Evolutionary conservation across 2,797 vertebrate species (phyloP), one percentile per base, ranked within the genome.

Genomic region (Alosa sapidissima): DNA sequence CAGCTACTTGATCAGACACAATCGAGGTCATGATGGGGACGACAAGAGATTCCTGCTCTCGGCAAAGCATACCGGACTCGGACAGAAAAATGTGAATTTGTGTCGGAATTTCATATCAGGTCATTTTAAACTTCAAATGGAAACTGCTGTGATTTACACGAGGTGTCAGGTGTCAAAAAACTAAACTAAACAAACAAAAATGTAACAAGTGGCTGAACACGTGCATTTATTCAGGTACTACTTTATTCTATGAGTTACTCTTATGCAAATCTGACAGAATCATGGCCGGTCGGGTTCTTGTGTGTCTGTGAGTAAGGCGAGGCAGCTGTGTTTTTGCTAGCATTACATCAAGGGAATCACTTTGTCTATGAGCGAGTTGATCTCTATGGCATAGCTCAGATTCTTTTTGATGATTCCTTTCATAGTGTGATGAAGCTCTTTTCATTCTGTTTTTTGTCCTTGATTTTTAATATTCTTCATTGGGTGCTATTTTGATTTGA

Each of bases 151-250:
- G 94, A 95, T 93, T 93, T 91, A 91, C 2, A 78, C 41, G 21
- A 78, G 72, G 72, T 47, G 72, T 78, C 21, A 78, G 72, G 41
- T 47, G 47, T n/a, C 41, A 47, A 47, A 24, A 83, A 83, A 49
- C 14, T 60, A 60, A 54, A 72, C 28, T 8, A 13, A 47, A 60
- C 36, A 83, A 45, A 65, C 68, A 45, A 47, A 78, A 93, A 94
- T 92, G 92, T 94, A 95, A 94, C 72, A 78, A 78, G 72, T 94
- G 94, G 95, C 94, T 90, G 86, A 91, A 94, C 93, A 91, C 93
- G 89, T 94, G 93, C 94, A 91, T 93, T 93, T 90, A 95, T 95
- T 95, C 95, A 96, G 95, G 95, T 96, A 95, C 87, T 87, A 82
- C 82, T 85, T 85, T 95, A 95, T 86, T 88, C 58, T 83, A 84